A percentile compares a stretch with the other conserved stretches of the same genome.
Evolutionary conservation across 2,888 invertebrate species (phyloP).

Genomic region (Troides oblongomaculatus): DNA sequence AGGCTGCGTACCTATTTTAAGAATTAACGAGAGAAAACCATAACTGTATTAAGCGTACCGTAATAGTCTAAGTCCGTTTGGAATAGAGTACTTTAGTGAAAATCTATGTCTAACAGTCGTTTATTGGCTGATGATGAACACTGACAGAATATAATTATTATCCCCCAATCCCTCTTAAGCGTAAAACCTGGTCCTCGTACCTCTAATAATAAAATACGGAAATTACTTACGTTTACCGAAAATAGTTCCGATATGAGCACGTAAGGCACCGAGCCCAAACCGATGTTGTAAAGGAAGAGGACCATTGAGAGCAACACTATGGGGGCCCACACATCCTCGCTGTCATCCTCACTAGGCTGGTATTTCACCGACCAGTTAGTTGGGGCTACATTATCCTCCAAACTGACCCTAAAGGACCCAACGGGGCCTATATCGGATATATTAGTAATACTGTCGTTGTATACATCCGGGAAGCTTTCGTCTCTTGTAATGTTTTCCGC

Average conservation of each 20-base stretch:
- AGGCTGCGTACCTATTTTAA: conserved; percentile 60
- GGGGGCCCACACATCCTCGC: conserved; percentile 57
- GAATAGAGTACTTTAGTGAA: no score
- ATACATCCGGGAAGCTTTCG: conserved; percentile 39
- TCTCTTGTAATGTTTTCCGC: conserved; percentile 33
- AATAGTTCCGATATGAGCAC: conserved; percentile 70
- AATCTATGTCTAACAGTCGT: no score
- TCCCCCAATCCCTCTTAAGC: no score
- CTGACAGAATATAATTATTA: no score
- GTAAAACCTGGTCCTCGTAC: no score
- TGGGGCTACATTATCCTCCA: conserved; percentile 40
- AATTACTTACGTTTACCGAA: conserved; percentile 63
- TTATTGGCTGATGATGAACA: no score
- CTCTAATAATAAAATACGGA: no score
- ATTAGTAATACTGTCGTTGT: conserved; percentile 36
- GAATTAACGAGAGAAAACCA: background rate
- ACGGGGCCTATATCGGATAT: conserved; percentile 32
- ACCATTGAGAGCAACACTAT: conserved; percentile 62
- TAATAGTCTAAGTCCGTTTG: no score
- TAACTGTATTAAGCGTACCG: no score
- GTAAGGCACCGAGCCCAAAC: conserved; percentile 73
- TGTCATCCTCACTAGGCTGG: conserved; percentile 38
- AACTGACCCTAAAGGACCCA: conserved; percentile 41
- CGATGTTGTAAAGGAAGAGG: conserved; percentile 70
- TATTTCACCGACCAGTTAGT: conserved; percentile 42